phyloP scores from a whole-genome alignment of 2,113 vertebrate species.

The Thryonomys swinderianus region DNA sequence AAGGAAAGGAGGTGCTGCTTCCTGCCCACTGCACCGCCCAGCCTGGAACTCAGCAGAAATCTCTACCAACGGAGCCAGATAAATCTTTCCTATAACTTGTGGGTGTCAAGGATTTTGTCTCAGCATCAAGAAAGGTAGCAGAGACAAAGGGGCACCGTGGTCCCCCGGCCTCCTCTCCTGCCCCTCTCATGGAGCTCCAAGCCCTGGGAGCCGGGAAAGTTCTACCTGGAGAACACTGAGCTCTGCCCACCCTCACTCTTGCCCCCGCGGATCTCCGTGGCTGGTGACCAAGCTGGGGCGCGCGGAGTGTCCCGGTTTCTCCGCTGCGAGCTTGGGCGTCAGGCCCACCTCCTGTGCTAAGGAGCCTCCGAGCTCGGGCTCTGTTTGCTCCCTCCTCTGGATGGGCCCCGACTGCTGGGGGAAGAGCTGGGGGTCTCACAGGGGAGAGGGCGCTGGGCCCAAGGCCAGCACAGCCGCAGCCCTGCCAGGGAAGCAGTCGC shows the following conservation, averaged over 20 bases:
- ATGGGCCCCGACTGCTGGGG: conserved; percentile 38
- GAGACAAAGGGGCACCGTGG: background rate
- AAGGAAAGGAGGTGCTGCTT: background rate
- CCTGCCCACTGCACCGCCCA: background rate
- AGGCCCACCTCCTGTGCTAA: conserved; percentile 31
- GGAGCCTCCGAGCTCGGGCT: background rate
- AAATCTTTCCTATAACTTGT: background rate
- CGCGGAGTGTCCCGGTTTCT: background rate
- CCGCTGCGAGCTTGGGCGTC: background rate
- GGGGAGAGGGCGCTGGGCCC: background rate
- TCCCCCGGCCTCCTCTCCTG: background rate
- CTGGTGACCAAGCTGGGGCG: conserved; percentile 26
- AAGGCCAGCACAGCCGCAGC: background rate
- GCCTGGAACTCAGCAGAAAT: background rate
- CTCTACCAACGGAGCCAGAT: background rate
- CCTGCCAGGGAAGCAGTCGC: background rate
- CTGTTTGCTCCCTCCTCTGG: background rate
- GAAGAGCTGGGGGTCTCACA: conserved; percentile 61
- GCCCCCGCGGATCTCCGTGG: conserved; percentile 62
- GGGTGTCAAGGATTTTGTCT: background rate
- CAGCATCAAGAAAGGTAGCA: background rate
- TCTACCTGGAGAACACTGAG: conserved; percentile 65
- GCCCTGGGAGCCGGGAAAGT: background rate
- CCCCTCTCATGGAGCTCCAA: background rate
- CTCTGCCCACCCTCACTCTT: conserved; percentile 68